phyloP scores from a whole-genome alignment of 2,113 vertebrate genomes.

The Chamaetylas fuelleborni region DNA sequence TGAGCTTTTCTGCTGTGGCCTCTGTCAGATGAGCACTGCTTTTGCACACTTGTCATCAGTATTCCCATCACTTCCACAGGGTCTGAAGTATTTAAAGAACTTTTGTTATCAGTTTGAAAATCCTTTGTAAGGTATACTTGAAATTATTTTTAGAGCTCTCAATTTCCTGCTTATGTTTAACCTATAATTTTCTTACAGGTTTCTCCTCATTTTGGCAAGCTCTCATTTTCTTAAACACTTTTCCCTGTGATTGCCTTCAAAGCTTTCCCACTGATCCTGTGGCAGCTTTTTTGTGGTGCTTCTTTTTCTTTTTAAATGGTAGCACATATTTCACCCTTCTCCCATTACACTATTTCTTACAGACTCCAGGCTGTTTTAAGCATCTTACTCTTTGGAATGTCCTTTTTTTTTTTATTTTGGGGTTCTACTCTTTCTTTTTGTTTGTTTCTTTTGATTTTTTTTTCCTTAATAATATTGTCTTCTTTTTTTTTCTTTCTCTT shows the following conservation, averaged over 20 bases:
- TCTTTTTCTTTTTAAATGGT: background rate
- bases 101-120: background rate
- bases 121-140: background rate
- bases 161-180: background rate
- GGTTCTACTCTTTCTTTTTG: background rate
- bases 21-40: background rate
- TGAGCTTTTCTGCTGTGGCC: background rate
- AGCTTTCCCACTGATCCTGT: background rate
- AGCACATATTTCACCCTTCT: background rate
- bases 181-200: background rate
- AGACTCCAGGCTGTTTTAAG: background rate
- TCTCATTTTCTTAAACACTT: background rate
- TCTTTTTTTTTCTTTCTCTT: no score
- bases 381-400: background rate
- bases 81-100: background rate
- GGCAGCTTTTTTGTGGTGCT: background rate
- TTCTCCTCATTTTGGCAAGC: background rate
- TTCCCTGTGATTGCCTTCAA: background rate
- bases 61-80: background rate
- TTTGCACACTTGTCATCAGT: background rate
- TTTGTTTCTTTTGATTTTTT: background rate
- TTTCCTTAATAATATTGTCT: background rate
- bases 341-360: background rate
- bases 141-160: constrained; percentile 19
- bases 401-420: background rate